Base-by-base conservation (phyloP, 2,888 invertebrate genomes). In the Bembecia ichneumoniformis region DNA sequence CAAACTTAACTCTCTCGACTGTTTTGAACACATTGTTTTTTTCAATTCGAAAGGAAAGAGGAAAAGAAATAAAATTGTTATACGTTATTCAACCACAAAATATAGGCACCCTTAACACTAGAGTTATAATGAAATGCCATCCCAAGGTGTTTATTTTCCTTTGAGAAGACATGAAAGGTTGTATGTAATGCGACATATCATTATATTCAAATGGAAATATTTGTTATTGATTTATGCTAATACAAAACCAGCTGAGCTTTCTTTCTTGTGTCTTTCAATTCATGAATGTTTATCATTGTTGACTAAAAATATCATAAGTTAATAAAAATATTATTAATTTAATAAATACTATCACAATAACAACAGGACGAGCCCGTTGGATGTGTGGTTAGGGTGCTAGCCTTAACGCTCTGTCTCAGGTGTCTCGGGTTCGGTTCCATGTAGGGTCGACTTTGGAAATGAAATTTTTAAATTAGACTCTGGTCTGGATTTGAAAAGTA, bases 101-200 rank as follows among this genome's bases (percentile, higher is more conserved):
- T 28, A 28, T 28, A 28, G 28, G 28, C 40, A 40, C 40, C 40
- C n/a, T 40, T 40, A 13, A 40, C 40, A 13, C 5, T 40, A 40
- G n/a, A n/a, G 40, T 47, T 47, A 55, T 71, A 73, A 71, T 66
- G 60, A 65, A 62, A 69, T 62, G 64, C 62, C 64, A 68, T 60
- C 61, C 55, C 62, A 49, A 46, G 58, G 47, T 63, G 62, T 66
- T 67, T 71, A 60, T 65, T 63, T 57, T 56, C 53, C 56, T 72
- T 64, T 69, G 62, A 63, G 60, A 44, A 52, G 55, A 62, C 62
- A 62, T 63, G 62, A 66, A 64, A 67, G 62, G 64, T 68, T 62
- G 62, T 64, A 66, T 52, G 51, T 49, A 46, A 52, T 43, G 48
- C 13, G 48, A 48, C 49, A 47, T 53, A 55, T 55, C 50, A 55